phyloP scores from a whole-genome alignment of 1,140 invertebrate species.

The Bactericera cockerelli region DNA sequence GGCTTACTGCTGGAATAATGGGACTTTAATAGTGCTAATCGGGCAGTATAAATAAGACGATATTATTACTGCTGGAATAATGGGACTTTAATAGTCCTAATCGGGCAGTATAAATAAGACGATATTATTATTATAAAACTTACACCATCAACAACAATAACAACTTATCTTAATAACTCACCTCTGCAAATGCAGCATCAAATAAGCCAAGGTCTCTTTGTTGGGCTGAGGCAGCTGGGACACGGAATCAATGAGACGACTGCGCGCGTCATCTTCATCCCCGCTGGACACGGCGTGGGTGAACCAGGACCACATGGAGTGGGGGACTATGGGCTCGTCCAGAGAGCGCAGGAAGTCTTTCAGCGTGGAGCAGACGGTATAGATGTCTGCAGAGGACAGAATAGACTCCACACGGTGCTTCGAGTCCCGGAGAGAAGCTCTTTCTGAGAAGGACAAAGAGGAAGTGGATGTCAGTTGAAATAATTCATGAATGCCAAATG shows the following conservation, averaged over 20 bases:
- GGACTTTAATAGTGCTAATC: too few species aligned
- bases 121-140: too few species aligned
- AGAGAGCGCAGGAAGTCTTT: slow-evolving; percentile 73
- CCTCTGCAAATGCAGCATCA: slow-evolving; percentile 70
- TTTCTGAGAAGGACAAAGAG: not conserved
- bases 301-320: slow-evolving; percentile 57
- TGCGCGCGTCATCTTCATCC: slow-evolving; percentile 34
- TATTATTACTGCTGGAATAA: too few species aligned
- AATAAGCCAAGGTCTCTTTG: slow-evolving; percentile 69
- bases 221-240: slow-evolving; percentile 64
- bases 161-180: too few species aligned
- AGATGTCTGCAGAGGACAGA: slow-evolving; percentile 40
- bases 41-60: too few species aligned
- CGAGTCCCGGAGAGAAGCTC: not conserved
- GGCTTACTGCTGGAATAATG: too few species aligned
- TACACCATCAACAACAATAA: too few species aligned
- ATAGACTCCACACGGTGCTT: not conserved
- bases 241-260: slow-evolving; percentile 47
- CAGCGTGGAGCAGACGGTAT: slow-evolving; percentile 66
- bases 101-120: too few species aligned
- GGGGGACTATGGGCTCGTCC: slow-evolving; percentile 68
- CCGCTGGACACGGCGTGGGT: slow-evolving; percentile 39
- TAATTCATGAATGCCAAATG: slow-evolving; percentile 53
- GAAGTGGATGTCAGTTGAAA: slow-evolving; percentile 20
- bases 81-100: too few species aligned